These are phyloP conservation scores for Drosophila ogumai DNA, from an alignment of 1,140 invertebrate genomes.

Conservation along the genomic window DNA sequence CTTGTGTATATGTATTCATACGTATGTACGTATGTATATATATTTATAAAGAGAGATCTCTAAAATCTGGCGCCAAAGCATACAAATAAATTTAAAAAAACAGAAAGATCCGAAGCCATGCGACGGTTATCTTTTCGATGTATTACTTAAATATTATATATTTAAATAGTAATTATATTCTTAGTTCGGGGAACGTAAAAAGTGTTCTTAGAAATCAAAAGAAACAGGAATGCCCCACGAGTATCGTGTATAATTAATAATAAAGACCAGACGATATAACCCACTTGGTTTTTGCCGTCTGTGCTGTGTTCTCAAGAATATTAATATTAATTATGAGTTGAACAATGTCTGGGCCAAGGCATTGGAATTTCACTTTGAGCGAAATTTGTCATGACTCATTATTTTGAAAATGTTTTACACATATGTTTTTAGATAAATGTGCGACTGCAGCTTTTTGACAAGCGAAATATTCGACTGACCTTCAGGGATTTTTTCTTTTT, in stretches of 20 bases:
- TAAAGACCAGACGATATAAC: conserved; percentile 16
- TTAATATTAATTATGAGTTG: conserved; percentile 50
- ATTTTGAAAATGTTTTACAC: conserved; percentile 12
- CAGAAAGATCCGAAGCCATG: not conserved
- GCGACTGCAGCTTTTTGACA: conserved; percentile 5
- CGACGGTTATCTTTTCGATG: not conserved
- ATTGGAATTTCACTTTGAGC: conserved; percentile 52
- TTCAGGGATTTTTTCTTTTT: not conserved
- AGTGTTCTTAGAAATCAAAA: conserved; percentile 54
- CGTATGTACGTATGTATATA: not conserved
- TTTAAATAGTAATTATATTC: not conserved
- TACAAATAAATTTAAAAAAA: conserved; percentile 24
- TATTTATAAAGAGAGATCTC: conserved; percentile 1
- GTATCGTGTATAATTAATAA: conserved; percentile 6
- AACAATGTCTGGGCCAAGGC: conserved; percentile 39
- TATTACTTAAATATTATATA: not conserved
- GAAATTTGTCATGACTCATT: conserved; percentile 36
- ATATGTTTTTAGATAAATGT: conserved; percentile 1
- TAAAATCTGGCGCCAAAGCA: conserved; percentile 36
- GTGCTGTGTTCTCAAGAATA: conserved; percentile 38
- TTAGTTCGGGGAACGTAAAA: conserved; percentile 45
- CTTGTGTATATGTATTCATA: not conserved
- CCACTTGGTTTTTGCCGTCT: conserved; percentile 29
- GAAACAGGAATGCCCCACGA: not conserved
- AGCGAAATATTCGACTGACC: conserved; percentile 10